Conservation (phyloP, 2,113 vertebrate genomes). For the Leucopsar rothschildi region DNA sequence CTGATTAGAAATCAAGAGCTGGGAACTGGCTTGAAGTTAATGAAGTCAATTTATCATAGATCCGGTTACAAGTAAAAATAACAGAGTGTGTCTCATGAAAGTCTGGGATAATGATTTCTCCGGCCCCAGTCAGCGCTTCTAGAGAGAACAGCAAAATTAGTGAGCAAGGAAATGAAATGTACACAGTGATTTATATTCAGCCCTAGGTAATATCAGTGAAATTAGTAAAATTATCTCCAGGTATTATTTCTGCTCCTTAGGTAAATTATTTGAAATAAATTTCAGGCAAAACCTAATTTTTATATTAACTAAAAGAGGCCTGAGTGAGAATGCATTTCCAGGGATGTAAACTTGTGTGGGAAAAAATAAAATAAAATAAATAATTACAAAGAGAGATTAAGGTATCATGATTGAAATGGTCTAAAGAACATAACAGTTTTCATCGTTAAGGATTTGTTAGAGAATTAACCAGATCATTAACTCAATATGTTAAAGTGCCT, state of each 20-base stretch:
- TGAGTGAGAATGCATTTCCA: neutral
- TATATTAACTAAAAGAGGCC: neutral
- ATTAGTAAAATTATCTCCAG: neutral
- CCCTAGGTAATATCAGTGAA: neutral
- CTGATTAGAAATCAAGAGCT: neutral
- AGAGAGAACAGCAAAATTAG: neutral
- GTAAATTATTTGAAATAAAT: neutral
- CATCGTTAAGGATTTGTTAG: neutral
- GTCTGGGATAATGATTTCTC: neutral
- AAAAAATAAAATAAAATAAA: neutral
- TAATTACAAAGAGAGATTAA: neutral
- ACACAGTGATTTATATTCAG: neutral
- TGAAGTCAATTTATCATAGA: conserved; percentile 23
- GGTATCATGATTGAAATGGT: neutral
- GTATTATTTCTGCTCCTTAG: neutral
- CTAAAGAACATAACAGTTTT: neutral
- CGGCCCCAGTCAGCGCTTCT: neutral
- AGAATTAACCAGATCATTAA: neutral
- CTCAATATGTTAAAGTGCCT: neutral
- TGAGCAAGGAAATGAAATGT: neutral
- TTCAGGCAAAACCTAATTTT: neutral
- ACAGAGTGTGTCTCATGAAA: neutral
- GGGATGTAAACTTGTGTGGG: neutral
- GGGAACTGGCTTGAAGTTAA: neutral
- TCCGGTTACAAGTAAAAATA: neutral